Evolutionary conservation across 2,888 invertebrate species (phyloP).

Genomic region (Euspilapteryx auroguttella): DNA sequence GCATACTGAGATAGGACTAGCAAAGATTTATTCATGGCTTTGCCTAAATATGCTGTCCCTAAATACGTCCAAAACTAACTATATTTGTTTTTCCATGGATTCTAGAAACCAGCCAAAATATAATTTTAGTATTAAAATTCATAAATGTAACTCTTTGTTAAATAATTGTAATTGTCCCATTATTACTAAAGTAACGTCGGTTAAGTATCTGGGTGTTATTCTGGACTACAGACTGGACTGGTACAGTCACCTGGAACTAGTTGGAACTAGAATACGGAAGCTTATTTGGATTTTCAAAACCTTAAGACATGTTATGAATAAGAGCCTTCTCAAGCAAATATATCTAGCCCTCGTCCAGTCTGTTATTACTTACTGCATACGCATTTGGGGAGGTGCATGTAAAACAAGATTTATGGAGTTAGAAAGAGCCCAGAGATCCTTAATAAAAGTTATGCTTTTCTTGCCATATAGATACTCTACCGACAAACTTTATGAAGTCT

Average conservation of each 20-base stretch:
- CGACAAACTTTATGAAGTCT: no score
- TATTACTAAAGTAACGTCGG: background rate
- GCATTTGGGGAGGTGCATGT: constrained; percentile 7
- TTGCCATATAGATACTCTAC: no score
- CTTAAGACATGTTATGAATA: constrained; percentile 2
- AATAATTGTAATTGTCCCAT: background rate
- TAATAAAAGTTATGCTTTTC: constrained; percentile 7
- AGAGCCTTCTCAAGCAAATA: constrained; percentile 1
- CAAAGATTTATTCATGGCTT: background rate
- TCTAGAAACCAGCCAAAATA: background rate
- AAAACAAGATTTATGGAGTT: constrained; percentile 5
- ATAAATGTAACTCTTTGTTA: background rate
- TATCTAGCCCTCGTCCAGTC: constrained; percentile 6
- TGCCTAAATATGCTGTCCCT: background rate
- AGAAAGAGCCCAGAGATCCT: constrained; percentile 7
- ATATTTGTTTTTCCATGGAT: background rate
- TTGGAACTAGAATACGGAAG: constrained; percentile 2
- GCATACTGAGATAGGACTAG: background rate
- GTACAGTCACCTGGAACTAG: background rate
- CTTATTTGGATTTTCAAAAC: constrained; percentile 8
- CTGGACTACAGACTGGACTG: background rate
- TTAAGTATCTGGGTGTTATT: background rate
- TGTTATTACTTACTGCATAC: constrained; percentile 5
- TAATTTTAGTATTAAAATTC: background rate
- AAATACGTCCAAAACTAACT: background rate